Evolutionary conservation across 1,140 invertebrate species (phyloP), one percentile per base, ranked within the genome.

Genomic region (Drosophila oshimai): DNA sequence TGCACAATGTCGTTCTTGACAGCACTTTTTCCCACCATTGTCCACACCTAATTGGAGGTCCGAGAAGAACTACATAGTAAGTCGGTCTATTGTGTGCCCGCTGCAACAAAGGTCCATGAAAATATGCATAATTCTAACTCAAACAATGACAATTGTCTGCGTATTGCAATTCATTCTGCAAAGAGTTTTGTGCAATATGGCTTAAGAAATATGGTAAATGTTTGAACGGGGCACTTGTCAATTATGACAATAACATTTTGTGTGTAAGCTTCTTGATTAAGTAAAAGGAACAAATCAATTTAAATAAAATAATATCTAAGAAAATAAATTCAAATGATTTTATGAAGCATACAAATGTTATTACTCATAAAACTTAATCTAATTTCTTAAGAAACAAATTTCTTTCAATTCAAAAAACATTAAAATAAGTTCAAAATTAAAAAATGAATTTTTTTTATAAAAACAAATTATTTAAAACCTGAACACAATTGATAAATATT

Each of bases 1-100:
- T 86, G 74, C 79, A 83, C 79, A 83, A 83, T 74, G 69, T 62
- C 22, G 67, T 58, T 34, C 49, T 69, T 26, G 42, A 68, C 39
- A 44, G 64, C 29, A 42, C 67, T 36, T 47, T 49, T 72, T 72
- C 68, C 55, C 68, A 72, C 72, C 67, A 72, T 72, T 72, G 68
- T 72, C 68, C 61, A 46, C 54, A 50, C 55, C 62, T 67, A 72
- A 72, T 72, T 72, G 68, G 46, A 61, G 46, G 60, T 65, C 62
- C 62, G 45, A 64, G 58, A 65, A 67, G 60, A 64, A 65, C 44
- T 44, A 22, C 5, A 5, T 54, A 50, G n/a, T n/a, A n/a, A n/a
- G 60, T 18, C 45, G 60, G 41, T 20, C 62, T 12, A 67, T 67
- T 67, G 62, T 67, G 62, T 68, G 62, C 24, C 22, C 10, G 17